Percentiles rank a stretch among this genome's conserved stretches.
phyloP scores from a whole-genome alignment of 2,113 vertebrate genomes.

The Oreochromis spilurus region DNA sequence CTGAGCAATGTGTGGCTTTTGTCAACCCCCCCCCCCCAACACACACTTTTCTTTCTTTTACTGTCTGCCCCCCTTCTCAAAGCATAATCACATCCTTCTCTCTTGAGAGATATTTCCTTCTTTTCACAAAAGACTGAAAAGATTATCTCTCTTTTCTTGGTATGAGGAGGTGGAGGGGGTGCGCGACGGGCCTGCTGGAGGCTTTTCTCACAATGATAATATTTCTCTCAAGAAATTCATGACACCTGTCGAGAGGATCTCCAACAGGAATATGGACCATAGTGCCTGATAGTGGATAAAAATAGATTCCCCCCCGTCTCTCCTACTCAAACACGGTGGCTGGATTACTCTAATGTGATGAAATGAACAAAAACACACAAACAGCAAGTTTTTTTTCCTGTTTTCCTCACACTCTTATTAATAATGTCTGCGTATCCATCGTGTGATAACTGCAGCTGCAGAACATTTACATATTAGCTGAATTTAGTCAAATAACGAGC shows the following conservation, averaged over 20 bases:
- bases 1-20: slow-evolving; percentile 63
- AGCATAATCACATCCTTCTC: slow-evolving; percentile 65
- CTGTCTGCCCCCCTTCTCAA: slow-evolving; percentile 38
- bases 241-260: background rate
- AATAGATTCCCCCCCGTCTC: background rate
- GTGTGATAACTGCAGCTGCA: background rate
- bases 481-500: slow-evolving; percentile 69
- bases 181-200: background rate
- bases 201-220: slow-evolving; percentile 71
- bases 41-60: slow-evolving; percentile 16
- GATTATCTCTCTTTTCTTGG: slow-evolving; percentile 54
- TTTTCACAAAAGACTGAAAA: slow-evolving; percentile 59
- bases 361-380: background rate
- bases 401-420: background rate
- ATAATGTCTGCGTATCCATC: background rate
- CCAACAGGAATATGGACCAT: background rate
- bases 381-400: background rate
- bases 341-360: background rate
- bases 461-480: slow-evolving; percentile 54
- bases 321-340: background rate
- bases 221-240: slow-evolving; percentile 53
- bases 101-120: slow-evolving; percentile 57
- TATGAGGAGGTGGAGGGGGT: background rate
- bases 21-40: slow-evolving; percentile 9
- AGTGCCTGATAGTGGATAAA: background rate